Evolutionary conservation across 2,888 invertebrate genomes (phyloP).

Genomic region (Gryllus longicercus): DNA sequence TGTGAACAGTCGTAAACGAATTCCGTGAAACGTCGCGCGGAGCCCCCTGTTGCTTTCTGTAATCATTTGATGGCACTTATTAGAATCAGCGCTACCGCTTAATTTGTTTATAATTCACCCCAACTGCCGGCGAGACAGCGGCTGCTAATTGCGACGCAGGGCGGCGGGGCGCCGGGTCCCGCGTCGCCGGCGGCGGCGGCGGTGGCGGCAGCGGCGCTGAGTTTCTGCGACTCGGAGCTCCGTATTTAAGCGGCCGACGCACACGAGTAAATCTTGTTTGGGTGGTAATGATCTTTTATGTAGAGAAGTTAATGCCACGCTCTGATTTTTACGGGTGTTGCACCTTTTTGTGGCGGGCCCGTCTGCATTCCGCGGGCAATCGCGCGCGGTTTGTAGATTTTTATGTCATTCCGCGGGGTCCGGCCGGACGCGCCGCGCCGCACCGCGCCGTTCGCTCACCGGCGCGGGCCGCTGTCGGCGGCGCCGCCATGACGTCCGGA

Average conservation of each 20-base stretch:
- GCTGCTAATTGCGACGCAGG: neutral
- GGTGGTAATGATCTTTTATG: too few relatives aligned
- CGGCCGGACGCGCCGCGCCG: neutral
- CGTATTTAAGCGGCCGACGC: too few relatives aligned
- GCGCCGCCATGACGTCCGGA: too few relatives aligned
- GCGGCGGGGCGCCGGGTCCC: neutral
- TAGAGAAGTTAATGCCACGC: too few relatives aligned
- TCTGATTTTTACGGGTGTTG: too few relatives aligned
- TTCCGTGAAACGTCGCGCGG: neutral
- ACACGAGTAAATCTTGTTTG: too few relatives aligned
- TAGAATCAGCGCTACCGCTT: neutral
- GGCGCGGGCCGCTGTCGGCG: too few relatives aligned
- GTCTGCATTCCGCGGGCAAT: too few relatives aligned
- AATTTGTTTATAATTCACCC: slow-evolving; percentile 2
- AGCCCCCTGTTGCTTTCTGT: neutral
- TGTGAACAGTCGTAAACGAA: neutral
- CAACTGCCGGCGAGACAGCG: neutral
- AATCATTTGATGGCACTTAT: neutral
- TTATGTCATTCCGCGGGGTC: neutral
- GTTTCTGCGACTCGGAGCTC: too few relatives aligned
- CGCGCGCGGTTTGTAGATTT: too few relatives aligned
- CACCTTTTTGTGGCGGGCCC: too few relatives aligned
- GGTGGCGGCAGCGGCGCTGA: neutral
- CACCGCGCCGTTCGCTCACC: neutral
- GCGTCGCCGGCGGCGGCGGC: neutral